phyloP scores from a whole-genome alignment of 2,888 invertebrate species.

The Tricholauxania praeusta region DNA sequence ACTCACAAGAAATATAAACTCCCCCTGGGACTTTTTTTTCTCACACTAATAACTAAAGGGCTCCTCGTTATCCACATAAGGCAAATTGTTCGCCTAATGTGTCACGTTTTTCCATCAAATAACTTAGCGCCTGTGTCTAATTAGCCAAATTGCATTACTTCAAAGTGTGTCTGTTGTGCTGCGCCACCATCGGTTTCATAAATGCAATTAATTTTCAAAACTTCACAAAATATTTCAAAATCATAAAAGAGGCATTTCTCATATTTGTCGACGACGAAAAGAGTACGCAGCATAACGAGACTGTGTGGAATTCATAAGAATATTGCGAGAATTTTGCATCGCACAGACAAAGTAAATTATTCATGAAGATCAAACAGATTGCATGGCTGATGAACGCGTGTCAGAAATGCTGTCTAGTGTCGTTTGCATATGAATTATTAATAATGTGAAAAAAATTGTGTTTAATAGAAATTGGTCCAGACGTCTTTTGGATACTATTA shows the following conservation, averaged over 20 bases:
- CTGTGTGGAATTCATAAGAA: conserved; percentile 1
- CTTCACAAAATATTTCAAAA: neutral
- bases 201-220: neutral
- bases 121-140: too few species aligned
- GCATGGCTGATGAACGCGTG: conserved; percentile 62
- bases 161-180: too few species aligned
- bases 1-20: too few species aligned
- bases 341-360: conserved; percentile 60
- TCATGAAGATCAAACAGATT: conserved; percentile 64
- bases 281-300: neutral
- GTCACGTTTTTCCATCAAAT: too few species aligned
- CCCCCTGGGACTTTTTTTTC: too few species aligned
- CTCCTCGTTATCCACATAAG: too few species aligned
- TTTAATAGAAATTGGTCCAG: too few species aligned
- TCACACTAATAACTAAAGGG: too few species aligned
- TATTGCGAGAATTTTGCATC: conserved; percentile 3
- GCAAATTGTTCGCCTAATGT: too few species aligned
- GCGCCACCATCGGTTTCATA: neutral
- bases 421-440: neutral
- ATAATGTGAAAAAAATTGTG: too few species aligned
- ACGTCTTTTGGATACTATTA: too few species aligned
- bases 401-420: conserved; percentile 40
- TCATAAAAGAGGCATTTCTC: neutral
- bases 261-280: neutral
- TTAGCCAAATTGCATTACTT: too few species aligned